These are phyloP conservation scores for Syngnathus floridae DNA, from an alignment of 2,113 vertebrate genomes.

Conservation along the genomic window DNA sequence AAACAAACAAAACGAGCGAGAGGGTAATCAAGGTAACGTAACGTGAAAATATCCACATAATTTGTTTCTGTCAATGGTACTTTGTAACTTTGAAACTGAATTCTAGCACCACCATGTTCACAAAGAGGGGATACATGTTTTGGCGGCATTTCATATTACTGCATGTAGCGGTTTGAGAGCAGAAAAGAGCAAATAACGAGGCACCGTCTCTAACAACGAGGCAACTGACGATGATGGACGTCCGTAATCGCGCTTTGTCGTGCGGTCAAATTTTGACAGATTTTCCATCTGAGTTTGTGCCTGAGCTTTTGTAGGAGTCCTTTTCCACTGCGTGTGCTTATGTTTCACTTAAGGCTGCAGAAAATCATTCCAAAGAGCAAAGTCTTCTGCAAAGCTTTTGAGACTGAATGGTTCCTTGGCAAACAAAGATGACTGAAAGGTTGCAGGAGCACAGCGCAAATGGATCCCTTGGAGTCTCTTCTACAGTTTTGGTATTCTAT, in stretches of 20 bases:
- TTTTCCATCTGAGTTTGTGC: slow-evolving; percentile 35
- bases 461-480: not conserved
- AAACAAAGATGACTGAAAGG: not conserved
- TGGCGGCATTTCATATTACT: not conserved
- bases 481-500: not conserved
- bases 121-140: not conserved
- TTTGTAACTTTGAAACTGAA: too few relatives aligned
- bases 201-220: not conserved
- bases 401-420: not conserved
- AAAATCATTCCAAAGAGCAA: slow-evolving; percentile 26
- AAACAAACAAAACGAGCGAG: slow-evolving; percentile 22
- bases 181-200: not conserved
- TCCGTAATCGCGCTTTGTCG: not conserved
- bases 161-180: not conserved
- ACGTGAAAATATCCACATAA: too few relatives aligned
- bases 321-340: slow-evolving; percentile 31
- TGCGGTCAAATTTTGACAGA: slow-evolving; percentile 15
- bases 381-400: slow-evolving; percentile 11
- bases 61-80: too few relatives aligned
- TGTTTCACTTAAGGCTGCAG: slow-evolving; percentile 39
- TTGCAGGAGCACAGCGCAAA: not conserved
- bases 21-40: not conserved
- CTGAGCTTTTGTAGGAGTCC: slow-evolving; percentile 32
- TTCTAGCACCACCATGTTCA: too few relatives aligned
- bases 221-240: not conserved